Evolutionary conservation across 2,888 invertebrate species (phyloP), one percentile per base, ranked within the genome.

Genomic region (Drosophila leonis): DNA sequence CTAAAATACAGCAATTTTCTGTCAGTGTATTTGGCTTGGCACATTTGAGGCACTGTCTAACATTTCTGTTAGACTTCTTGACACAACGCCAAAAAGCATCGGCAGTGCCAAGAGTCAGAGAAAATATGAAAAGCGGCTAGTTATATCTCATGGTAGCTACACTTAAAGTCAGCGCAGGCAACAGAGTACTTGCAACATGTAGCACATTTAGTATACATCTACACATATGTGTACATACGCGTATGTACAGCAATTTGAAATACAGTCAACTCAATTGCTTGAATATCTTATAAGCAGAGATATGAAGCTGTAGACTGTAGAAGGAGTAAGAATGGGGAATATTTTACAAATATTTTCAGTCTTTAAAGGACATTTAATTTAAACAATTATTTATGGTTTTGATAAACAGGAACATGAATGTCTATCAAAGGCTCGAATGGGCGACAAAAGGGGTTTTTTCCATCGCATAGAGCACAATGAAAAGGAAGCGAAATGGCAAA

Each of bases 51-150:
- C 49, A 33, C 27, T 57, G 62, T 35, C 67, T 66, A 56, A 61
- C 72, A 68, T 65, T 73, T 64, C 12, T 51, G 51, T 37, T 51
- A 72, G 60, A 49, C 29, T 76, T 85, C 79, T 90, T 91, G 91
- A 86, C 90, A 87, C 76, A 77, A 72, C 75, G 91, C 90, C 91
- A 90, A 90, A 91, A 80, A 83, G 85, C 75, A 63, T 67, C 48
- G 57, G 60, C 62, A 51, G 27, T 68, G 78, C 62, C 51, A 74
- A 63, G 35, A 64, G 62, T 57, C 60, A 46, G 2, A 33, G 46
- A 65, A 75, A 83, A 80, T 76, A 84, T 83, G 81, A 73, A 73
- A 74, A 65, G 76, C 65, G 66, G 63, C 65, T 55, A 67, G 67
- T 66, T 65, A 55, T 67, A 79, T 64, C 60, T 66, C 48, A 56